Percentiles rank a stretch among this genome's conserved stretches.
phyloP scores from a whole-genome alignment of 2,797 vertebrate species.

The Lithobates sylvaticus region DNA sequence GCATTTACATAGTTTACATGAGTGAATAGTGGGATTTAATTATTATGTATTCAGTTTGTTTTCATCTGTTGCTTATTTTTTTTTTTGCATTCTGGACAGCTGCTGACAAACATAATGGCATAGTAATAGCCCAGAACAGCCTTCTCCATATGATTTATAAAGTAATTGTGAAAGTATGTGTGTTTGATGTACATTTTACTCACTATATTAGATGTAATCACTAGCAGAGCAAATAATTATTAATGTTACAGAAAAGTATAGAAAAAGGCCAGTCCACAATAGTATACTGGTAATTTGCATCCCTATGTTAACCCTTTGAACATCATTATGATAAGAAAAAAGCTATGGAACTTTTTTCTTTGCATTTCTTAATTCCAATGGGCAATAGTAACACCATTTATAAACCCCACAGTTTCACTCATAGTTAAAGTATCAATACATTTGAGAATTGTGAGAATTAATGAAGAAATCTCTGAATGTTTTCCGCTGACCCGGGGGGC shows the following conservation, averaged over 20 bases:
- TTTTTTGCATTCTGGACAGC: neutral
- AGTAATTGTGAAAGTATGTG: neutral
- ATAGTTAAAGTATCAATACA: no score
- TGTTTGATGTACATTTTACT: neutral
- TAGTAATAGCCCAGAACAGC: neutral
- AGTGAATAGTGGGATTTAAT: slow-evolving; percentile 18
- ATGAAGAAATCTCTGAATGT: no score
- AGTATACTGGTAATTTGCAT: no score
- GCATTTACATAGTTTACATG: neutral
- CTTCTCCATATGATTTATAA: neutral
- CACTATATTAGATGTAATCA: neutral
- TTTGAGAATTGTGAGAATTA: no score
- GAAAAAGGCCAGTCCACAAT: neutral
- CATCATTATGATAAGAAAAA: no score
- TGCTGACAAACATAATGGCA: neutral
- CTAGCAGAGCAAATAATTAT: neutral
- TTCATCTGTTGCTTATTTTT: neutral
- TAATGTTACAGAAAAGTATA: neutral
- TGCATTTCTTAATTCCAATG: no score
- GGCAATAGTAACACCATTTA: no score
- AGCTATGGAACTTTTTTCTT: no score
- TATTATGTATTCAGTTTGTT: slow-evolving; percentile 13
- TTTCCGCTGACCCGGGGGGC: no score
- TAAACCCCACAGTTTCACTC: no score
- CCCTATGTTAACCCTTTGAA: no score